Evolutionary conservation across 1,140 invertebrate genomes (phyloP).

Genomic region (Drosophila oshimai): DNA sequence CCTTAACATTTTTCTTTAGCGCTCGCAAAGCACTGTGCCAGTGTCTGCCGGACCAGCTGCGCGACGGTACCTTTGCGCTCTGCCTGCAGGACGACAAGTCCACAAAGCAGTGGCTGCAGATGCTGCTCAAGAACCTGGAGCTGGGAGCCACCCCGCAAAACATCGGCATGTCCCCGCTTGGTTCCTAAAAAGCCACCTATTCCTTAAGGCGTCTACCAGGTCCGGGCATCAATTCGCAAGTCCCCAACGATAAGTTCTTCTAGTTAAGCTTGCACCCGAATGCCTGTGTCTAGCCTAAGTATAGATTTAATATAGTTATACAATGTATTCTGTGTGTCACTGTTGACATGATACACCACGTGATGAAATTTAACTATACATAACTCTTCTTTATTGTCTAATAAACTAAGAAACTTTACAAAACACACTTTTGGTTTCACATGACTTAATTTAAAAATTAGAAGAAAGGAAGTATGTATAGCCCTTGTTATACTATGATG

Average conservation of each 20-base stretch:
- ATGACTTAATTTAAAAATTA: too few relatives aligned
- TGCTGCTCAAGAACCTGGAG: conserved; percentile 97
- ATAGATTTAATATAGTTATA: conserved; percentile 23
- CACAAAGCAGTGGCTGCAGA: conserved; percentile 97
- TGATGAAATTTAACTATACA: too few relatives aligned
- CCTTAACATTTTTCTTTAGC: too few relatives aligned
- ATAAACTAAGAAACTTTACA: too few relatives aligned
- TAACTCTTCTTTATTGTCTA: too few relatives aligned
- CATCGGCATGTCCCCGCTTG: conserved; percentile 86
- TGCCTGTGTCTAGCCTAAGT: conserved; percentile 9
- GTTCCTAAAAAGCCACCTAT: conserved; percentile 79
- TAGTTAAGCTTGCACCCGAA: conserved; percentile 3
- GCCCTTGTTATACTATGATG: too few relatives aligned
- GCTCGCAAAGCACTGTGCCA: conserved; percentile 97
- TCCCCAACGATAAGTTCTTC: background rate
- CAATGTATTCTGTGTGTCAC: too few relatives aligned
- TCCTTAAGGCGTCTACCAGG: too few relatives aligned
- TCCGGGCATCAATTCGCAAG: background rate
- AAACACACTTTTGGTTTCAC: too few relatives aligned
- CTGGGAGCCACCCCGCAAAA: conserved; percentile 84
- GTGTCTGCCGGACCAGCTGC: conserved; percentile 97
- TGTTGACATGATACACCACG: too few relatives aligned
- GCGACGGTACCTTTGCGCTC: conserved; percentile 96
- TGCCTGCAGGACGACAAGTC: conserved; percentile 94
- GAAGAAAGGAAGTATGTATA: too few relatives aligned